Percentiles rank a stretch among this genome's conserved stretches.
Conservation (phyloP, 2,797 vertebrate species). For the Crocodylus rhombifer region DNA sequence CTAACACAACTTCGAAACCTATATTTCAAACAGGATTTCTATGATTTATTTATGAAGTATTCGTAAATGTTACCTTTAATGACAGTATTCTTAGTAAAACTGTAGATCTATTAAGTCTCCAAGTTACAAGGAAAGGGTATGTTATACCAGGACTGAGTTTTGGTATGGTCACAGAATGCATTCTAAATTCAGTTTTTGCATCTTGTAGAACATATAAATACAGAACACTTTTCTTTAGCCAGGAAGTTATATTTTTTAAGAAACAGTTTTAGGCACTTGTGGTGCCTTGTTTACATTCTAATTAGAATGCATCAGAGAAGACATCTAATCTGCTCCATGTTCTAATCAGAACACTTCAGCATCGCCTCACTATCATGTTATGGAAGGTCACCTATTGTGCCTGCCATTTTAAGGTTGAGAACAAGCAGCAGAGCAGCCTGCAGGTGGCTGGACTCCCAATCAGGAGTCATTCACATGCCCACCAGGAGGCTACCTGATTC, state of each 20-base stretch:
- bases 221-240: background rate
- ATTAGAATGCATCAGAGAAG: too few relatives aligned
- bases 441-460: too few relatives aligned
- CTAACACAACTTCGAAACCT: background rate
- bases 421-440: too few relatives aligned
- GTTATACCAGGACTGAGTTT: background rate
- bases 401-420: too few relatives aligned
- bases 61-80: background rate
- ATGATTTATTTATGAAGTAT: background rate
- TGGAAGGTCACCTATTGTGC: too few relatives aligned
- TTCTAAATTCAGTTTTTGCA: fast-evolving
- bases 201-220: background rate
- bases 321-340: too few relatives aligned
- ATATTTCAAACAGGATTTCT: background rate
- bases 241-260: background rate
- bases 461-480: too few relatives aligned
- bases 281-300: too few relatives aligned
- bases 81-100: fast-evolving
- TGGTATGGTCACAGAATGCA: background rate
- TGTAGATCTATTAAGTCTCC: background rate
- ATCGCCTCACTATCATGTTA: too few relatives aligned
- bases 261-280: too few relatives aligned
- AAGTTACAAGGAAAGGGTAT: background rate
- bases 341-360: too few relatives aligned
- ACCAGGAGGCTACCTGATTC: too few relatives aligned